These are phyloP conservation scores for Neria commutata DNA, from an alignment of 2,888 invertebrate species.

Conservation along the genomic window DNA sequence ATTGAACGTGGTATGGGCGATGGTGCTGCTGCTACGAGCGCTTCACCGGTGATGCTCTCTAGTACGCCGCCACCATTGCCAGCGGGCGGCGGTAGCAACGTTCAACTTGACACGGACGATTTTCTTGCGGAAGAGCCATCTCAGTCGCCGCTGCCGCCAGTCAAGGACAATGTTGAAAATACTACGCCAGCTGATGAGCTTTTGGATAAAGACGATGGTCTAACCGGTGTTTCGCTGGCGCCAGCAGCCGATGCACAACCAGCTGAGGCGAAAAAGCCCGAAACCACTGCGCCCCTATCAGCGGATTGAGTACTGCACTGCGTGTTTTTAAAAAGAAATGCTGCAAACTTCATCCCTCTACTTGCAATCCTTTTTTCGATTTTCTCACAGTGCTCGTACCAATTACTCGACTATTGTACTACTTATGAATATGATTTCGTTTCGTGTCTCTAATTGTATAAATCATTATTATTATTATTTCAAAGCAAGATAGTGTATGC, in stretches of 20 bases:
- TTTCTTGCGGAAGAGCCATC: too few species aligned
- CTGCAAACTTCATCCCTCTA: background rate
- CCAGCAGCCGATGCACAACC: conserved; percentile 19
- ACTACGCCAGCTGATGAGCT: background rate
- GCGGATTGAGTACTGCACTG: conserved; percentile 42
- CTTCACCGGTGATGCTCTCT: conserved; percentile 38
- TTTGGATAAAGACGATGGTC: conserved; percentile 29
- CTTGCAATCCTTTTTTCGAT: background rate
- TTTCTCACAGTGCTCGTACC: background rate
- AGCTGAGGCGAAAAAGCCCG: conserved; percentile 35
- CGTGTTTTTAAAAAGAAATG: too few species aligned
- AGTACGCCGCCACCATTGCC: conserved; percentile 38
- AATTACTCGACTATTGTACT: background rate
- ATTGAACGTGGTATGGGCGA: conserved; percentile 42
- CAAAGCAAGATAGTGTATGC: too few species aligned
- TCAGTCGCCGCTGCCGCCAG: conserved; percentile 47
- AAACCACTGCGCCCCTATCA: conserved; percentile 35
- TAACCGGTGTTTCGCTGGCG: conserved; percentile 38
- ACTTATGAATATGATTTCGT: background rate
- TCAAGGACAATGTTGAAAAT: background rate
- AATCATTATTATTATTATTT: background rate
- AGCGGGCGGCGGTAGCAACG: too few species aligned
- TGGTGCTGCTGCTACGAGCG: conserved; percentile 39
- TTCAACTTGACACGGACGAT: too few species aligned
- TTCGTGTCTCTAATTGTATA: background rate